Percentiles rank a stretch among this genome's conserved stretches.
Evolutionary conservation across 2,113 vertebrate genomes (phyloP).

Genomic region (Menura novaehollandiae): DNA sequence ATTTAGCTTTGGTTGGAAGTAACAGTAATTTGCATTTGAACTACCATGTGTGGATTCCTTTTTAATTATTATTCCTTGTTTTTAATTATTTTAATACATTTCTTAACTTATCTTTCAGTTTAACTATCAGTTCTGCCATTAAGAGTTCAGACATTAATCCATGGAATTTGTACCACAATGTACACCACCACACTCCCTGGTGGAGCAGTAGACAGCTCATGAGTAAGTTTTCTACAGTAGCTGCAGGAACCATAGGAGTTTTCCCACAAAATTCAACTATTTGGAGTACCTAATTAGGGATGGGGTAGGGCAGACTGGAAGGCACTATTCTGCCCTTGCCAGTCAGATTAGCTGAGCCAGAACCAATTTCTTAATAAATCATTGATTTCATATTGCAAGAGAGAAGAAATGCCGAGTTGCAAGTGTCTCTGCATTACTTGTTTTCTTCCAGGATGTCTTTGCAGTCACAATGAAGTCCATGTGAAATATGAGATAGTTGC

Average conservation of each 20-base stretch:
- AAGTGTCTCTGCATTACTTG: background rate
- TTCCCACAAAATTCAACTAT: background rate
- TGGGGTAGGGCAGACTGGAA: background rate
- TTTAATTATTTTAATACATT: background rate
- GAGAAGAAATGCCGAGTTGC: background rate
- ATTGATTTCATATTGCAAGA: background rate
- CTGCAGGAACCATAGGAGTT: background rate
- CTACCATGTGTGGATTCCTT: background rate
- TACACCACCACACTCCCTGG: background rate
- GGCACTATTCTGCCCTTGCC: background rate
- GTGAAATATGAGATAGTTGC: background rate
- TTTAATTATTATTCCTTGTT: background rate
- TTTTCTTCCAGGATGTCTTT: background rate
- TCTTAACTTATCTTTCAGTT: background rate
- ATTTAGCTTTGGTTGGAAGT: background rate
- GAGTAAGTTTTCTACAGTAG: background rate
- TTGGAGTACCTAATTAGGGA: background rate
- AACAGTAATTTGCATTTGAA: background rate
- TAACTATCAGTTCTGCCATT: background rate
- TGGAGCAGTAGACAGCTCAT: background rate
- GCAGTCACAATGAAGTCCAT: background rate
- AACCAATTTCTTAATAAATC: background rate
- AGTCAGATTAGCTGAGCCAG: background rate
- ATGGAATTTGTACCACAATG: background rate
- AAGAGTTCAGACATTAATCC: background rate